Conservation (phyloP, 1,140 invertebrate genomes). For the Aphelenchoides avenae region DNA sequence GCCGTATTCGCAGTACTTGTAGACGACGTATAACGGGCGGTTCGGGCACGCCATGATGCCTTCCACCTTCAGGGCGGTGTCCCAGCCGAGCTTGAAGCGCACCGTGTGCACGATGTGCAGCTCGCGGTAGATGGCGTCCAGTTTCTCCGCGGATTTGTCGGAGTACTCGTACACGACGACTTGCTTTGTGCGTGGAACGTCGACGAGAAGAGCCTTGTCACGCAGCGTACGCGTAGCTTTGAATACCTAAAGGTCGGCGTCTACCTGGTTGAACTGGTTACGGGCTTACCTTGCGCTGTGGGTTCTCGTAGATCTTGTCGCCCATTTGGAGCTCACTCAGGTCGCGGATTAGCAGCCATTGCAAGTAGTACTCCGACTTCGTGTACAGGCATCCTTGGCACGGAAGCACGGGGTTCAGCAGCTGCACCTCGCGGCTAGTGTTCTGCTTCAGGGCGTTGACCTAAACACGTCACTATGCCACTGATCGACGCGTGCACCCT, state of each 20-base stretch:
- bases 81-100: slow-evolving; percentile 6
- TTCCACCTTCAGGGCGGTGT: slow-evolving; percentile 6
- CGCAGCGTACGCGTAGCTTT: too few relatives aligned
- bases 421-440: slow-evolving; percentile 6
- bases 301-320: not conserved
- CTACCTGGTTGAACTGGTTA: not conserved
- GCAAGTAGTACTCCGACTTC: slow-evolving; percentile 2
- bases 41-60: slow-evolving; percentile 1
- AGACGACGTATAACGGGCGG: slow-evolving; percentile 2
- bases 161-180: slow-evolving; percentile 5
- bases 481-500: not conserved
- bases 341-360: slow-evolving; percentile 4
- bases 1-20: slow-evolving; percentile 2
- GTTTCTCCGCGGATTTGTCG: not conserved
- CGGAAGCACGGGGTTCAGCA: not conserved
- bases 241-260: not conserved
- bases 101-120: slow-evolving; percentile 9
- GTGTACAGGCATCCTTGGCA: slow-evolving; percentile 8
- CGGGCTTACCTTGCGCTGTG: not conserved
- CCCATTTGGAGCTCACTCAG: slow-evolving; percentile 2
- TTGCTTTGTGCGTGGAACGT: not conserved
- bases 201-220: not conserved
- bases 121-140: slow-evolving; percentile 4
- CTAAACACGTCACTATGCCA: not conserved
- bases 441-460: slow-evolving; percentile 2